Conservation (phyloP, 2,888 invertebrate genomes). For the Pristionchus entomophagus region DNA sequence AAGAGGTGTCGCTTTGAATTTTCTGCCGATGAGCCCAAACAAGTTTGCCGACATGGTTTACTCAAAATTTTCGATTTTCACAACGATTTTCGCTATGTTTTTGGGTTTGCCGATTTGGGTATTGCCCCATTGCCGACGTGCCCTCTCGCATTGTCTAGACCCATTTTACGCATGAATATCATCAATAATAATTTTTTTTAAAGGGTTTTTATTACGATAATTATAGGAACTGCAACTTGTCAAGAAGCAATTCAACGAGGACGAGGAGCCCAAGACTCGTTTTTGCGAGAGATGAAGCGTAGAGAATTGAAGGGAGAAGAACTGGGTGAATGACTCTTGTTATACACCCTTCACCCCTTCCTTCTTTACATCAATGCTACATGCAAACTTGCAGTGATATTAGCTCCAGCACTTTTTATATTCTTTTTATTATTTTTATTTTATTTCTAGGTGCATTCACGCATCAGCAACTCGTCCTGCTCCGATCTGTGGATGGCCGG, state of each 20-base stretch:
- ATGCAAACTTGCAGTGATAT: neutral
- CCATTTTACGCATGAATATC: too few species aligned
- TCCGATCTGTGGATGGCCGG: conserved; percentile 27
- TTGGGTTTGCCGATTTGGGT: too few species aligned
- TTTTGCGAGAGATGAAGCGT: neutral
- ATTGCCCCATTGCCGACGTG: too few species aligned
- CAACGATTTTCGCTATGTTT: too few species aligned
- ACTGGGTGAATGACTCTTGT: neutral
- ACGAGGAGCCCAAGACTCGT: neutral
- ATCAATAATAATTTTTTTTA: too few species aligned
- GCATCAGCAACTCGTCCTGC: neutral
- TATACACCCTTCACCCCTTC: neutral
- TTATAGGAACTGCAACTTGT: too few species aligned
- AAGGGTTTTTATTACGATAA: too few species aligned
- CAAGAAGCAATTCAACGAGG: neutral
- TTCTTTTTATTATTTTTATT: neutral
- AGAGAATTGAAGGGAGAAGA: neutral
- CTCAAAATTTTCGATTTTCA: too few species aligned
- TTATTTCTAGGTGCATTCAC: neutral
- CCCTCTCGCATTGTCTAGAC: too few species aligned
- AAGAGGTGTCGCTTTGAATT: too few species aligned
- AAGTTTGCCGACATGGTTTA: too few species aligned
- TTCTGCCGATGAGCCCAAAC: too few species aligned
- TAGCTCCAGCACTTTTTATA: neutral
- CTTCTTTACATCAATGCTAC: neutral